Evolutionary conservation across 1,140 invertebrate species (phyloP), one percentile per base, ranked within the genome.

Genomic region (Antheraea pernyi): DNA sequence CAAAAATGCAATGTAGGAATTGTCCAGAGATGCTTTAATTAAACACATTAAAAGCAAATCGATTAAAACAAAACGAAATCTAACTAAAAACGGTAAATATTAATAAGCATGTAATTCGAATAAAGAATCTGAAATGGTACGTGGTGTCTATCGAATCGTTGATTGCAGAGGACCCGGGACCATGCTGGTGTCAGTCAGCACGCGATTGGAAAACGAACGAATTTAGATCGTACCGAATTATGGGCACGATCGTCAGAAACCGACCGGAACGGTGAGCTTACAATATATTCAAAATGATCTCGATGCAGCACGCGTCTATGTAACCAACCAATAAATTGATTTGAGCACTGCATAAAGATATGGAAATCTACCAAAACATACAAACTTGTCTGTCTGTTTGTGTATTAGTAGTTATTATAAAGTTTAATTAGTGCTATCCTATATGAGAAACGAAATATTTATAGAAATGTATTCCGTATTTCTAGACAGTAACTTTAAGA

Each of bases 301-400:
- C 18, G n/a, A 59, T 46, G 53, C 53, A 19, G 65, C 48, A 58
- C 48, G 65, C 65, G 48, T 59, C 82, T 82, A 79, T 74, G 82
- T 81, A 79, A 61, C 60, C 11, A 13, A 80, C 77, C 75, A 78
- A 70, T 73, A 80, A 91, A 89, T 91, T 84, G 83, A 91, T 91
- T 91, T 77, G 86, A 86, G 73, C 78, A 75, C 81, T 85, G 77
- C 66, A 84, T 77, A 53, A 13, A 53, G 46, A 16, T 13, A 6
- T 53, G 16, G 13, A 10, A 42, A 42, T 53, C 13, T 53, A 53
- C 16, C 46, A 2, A 53, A 9, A 53, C 16, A 53, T 53, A 16
- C 5, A 53, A 53, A 53, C 0, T 16, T 2, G 1, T 53, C 13
- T 7, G 46, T 53, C 46, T 53, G 46, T 53, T n/a, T 53, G 4